Base-by-base conservation (phyloP, 2,113 vertebrate genomes). In the Jacana jacana region DNA sequence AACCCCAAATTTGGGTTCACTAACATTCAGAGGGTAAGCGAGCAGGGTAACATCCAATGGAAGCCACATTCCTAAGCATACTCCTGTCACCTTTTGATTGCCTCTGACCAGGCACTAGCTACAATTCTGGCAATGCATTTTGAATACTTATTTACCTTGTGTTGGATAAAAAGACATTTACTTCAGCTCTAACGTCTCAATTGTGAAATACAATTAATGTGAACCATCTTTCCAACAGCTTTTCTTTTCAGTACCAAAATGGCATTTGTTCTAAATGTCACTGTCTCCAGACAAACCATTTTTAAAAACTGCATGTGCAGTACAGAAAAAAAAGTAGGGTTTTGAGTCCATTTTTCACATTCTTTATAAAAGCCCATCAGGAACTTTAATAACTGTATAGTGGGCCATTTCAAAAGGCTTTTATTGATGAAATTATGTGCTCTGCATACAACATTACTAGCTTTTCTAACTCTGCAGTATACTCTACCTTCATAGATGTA, bases 401-500 rank as follows among this genome's bases (percentile, higher is more conserved):
- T 12, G 31, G 31, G 54, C 8, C 48, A 79, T 44, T 61, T 55
- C 76, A 84, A 92, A 35, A 68, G 39, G 72, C n/a, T 63, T 84
- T 88, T 70, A 79, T 63, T 77, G 60, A 75, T 60, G 35, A 48
- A 76, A 81, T 82, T 79, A 83, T 40, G 40, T 68, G 89, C 49
- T 89, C 66, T 60, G 65, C 75, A 84, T 66, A n/a, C 91, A 95
- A 54, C 31, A 64, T 49, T 37, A 57, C 65, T 48, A 33, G 82
- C 54, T 89, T 70, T 88, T 86, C 83, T 84, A 76, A 58, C 66
- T 70, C 65, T 91, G 61, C 28, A 18, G 57, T n/a, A 95, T 96
- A 98, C 97, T 94, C 69, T 98, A 99, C 99, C 99, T 99, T 99
- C 99, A 99, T 99, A 97, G 97, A 98, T 91, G 99, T 99, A 97